Percentiles rank a stretch among this genome's conserved stretches.
phyloP scores from a whole-genome alignment of 2,797 vertebrate genomes.

The Champsocephalus gunnari region DNA sequence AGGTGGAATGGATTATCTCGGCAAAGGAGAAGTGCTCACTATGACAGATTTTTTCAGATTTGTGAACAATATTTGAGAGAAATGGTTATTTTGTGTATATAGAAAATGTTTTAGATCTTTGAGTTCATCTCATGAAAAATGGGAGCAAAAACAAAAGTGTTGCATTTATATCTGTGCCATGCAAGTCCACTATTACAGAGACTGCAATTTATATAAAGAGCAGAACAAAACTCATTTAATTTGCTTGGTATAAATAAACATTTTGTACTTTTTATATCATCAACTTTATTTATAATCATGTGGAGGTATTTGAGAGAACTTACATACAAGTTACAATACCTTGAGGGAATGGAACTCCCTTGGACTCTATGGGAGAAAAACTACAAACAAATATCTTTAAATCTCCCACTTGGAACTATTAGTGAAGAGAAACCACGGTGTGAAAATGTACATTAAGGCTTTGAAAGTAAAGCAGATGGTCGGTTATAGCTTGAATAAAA shows the following conservation, averaged over 20 bases:
- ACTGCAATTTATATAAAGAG: not conserved
- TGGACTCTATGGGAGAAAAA: not conserved
- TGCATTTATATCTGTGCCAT: too few species aligned
- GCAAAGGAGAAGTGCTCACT: too few species aligned
- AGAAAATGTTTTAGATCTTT: too few species aligned
- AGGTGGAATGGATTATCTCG: too few species aligned
- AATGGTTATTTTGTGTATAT: too few species aligned
- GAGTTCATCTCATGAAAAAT: too few species aligned
- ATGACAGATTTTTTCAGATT: too few species aligned
- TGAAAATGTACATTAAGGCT: too few species aligned
- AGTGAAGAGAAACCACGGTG: not conserved
- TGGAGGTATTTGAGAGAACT: not conserved
- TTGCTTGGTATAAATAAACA: not conserved
- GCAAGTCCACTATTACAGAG: not conserved
- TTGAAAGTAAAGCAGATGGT: too few species aligned
- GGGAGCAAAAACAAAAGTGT: too few species aligned
- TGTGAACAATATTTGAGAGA: too few species aligned
- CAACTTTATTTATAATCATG: not conserved
- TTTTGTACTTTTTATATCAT: not conserved
- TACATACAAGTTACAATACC: not conserved
- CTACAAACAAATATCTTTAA: not conserved
- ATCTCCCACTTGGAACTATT: constrained; percentile 9
- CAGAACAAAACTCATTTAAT: not conserved
- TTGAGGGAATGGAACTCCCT: not conserved
- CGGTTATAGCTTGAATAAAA: not conserved